phyloP scores from a whole-genome alignment of 2,113 vertebrate genomes.

The Ranitomeya variabilis region DNA sequence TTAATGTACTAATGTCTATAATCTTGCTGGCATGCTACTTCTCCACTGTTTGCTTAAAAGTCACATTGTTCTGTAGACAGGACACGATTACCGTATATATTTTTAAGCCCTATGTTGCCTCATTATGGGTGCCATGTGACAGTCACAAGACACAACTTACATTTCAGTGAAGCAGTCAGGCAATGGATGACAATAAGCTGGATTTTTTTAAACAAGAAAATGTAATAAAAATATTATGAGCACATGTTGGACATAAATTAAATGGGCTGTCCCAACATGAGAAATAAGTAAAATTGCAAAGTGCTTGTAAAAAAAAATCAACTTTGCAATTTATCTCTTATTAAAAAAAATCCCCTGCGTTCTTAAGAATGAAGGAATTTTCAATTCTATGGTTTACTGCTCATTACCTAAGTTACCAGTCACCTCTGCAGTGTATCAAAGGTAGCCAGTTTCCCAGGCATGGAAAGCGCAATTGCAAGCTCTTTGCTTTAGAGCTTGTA shows the following conservation, averaged over 20 bases:
- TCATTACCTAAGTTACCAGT: too few species aligned
- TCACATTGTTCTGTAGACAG: constrained; percentile 10
- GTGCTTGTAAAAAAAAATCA: too few species aligned
- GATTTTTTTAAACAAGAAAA: background rate
- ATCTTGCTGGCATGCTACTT: constrained; percentile 14
- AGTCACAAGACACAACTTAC: background rate
- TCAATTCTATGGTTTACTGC: too few species aligned
- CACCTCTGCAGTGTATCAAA: too few species aligned
- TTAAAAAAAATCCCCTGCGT: too few species aligned
- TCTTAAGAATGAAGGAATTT: too few species aligned
- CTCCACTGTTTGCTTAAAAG: constrained; percentile 26
- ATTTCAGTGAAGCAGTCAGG: background rate
- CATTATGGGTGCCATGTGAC: constrained; percentile 13
- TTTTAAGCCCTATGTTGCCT: constrained; percentile 10
- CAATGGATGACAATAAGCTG: background rate
- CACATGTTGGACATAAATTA: background rate
- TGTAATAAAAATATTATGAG: background rate
- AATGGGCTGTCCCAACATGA: too few species aligned
- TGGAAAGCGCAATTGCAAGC: too few species aligned
- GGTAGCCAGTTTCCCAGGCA: too few species aligned
- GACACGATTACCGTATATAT: constrained; percentile 11
- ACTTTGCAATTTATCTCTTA: too few species aligned
- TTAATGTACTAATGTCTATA: constrained; percentile 34
- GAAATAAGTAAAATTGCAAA: too few species aligned
- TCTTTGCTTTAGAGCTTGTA: too few species aligned